Conservation (phyloP, 2,888 invertebrate genomes). For the Drosophila ezoana region DNA sequence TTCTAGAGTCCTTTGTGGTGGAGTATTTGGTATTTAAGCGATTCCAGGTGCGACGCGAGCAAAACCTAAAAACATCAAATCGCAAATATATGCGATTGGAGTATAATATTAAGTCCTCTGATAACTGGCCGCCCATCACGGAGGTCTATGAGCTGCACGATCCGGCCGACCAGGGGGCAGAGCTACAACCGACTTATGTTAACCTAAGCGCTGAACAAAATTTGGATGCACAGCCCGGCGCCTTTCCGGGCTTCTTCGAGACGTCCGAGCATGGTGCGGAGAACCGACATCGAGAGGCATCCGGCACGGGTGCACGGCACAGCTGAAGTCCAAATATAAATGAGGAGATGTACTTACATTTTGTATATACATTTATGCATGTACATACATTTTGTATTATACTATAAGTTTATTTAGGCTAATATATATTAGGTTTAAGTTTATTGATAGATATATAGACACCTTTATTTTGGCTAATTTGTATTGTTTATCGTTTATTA, state of each 20-base stretch:
- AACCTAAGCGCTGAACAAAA: constrained; percentile 86
- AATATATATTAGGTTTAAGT: background rate
- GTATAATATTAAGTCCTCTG: constrained; percentile 86
- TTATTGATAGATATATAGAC: background rate
- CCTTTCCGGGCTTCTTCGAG: constrained; percentile 86
- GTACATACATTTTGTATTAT: constrained; percentile 13
- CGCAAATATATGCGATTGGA: constrained; percentile 89
- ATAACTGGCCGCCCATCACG: constrained; percentile 89
- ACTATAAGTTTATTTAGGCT: background rate
- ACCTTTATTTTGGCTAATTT: constrained; percentile 1
- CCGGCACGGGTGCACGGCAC: background rate
- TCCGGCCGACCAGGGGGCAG: constrained; percentile 59
- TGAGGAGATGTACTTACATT: background rate
- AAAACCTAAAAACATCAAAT: constrained; percentile 87
- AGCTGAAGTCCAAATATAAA: constrained; percentile 10
- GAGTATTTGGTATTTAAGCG: constrained; percentile 87
- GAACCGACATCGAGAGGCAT: constrained; percentile 2
- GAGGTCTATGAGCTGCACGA: constrained; percentile 83
- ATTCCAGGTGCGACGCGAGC: constrained; percentile 85
- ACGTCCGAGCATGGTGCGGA: constrained; percentile 35
- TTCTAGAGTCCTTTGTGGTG: constrained; percentile 87
- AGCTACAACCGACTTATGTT: constrained; percentile 85
- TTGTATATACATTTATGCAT: background rate
- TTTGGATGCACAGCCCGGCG: constrained; percentile 85
- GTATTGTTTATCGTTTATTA: constrained; percentile 2